phyloP scores from a whole-genome alignment of 2,797 vertebrate species.

The Sarcophilus harrisii region DNA sequence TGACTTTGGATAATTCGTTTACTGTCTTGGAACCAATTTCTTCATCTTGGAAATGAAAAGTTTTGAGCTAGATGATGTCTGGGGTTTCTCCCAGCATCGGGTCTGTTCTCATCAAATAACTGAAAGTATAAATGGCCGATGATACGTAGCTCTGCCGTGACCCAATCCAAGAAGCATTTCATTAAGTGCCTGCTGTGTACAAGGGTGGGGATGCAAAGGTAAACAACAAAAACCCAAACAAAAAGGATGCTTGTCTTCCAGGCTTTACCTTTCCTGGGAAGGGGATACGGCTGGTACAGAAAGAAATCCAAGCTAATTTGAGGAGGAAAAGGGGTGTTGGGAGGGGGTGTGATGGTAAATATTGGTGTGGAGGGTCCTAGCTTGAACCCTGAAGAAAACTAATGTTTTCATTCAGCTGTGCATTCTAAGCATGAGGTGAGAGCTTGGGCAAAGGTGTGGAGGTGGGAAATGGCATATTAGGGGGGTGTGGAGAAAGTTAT shows the following conservation, averaged over 20 bases:
- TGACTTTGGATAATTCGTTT: neutral
- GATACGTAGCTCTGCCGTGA: neutral
- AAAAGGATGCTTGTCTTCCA: neutral
- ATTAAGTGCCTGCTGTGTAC: neutral
- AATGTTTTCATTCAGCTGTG: too few species aligned
- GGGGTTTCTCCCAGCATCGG: neutral
- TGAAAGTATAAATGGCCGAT: neutral
- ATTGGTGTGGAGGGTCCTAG: neutral
- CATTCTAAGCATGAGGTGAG: too few species aligned
- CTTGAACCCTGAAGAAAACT: too few species aligned
- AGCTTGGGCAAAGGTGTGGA: too few species aligned
- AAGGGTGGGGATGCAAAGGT: neutral
- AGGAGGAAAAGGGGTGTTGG: neutral
- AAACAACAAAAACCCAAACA: neutral
- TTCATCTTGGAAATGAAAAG: neutral
- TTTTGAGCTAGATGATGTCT: neutral
- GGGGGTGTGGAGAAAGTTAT: too few species aligned
- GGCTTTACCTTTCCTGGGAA: neutral
- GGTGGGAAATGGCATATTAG: too few species aligned
- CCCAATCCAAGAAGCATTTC: neutral
- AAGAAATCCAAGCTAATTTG: neutral
- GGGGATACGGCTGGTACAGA: neutral
- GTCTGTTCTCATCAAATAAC: neutral
- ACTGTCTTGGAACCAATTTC: neutral
- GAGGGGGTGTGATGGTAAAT: too few species aligned